Conservation (phyloP, 2,888 invertebrate genomes). For the Amphiduros pacificus region DNA sequence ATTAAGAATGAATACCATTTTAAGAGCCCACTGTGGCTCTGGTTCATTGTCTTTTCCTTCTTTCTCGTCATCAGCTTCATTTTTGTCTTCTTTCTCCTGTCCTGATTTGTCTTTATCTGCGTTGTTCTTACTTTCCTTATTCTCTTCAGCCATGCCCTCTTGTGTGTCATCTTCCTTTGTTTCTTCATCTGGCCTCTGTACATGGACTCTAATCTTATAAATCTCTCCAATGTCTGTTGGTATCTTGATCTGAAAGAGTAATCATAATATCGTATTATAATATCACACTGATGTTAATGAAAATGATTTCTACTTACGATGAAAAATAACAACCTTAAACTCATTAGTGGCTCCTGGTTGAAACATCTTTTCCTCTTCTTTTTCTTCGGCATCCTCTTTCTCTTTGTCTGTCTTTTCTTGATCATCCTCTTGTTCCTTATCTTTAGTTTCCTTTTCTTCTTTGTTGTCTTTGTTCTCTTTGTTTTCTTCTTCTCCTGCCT, state of each 20-base stretch:
- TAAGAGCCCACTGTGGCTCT: not conserved
- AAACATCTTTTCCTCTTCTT: slow-evolving; percentile 5
- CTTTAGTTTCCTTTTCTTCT: not conserved
- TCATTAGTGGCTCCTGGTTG: slow-evolving; percentile 3
- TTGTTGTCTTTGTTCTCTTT: slow-evolving; percentile 2
- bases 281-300: no score
- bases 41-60: not conserved
- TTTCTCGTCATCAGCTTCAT: slow-evolving; percentile 6
- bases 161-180: no score
- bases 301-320: no score
- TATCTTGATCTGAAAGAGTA: slow-evolving; percentile 39
- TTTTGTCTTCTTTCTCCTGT: no score
- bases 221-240: slow-evolving; percentile 4
- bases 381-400: not conserved
- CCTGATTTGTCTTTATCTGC: no score
- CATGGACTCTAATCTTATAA: not conserved
- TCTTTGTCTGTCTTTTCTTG: not conserved
- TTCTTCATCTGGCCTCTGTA: slow-evolving; percentile 5
- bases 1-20: not conserved
- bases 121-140: no score
- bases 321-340: slow-evolving; percentile 16
- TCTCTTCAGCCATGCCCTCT: no score
- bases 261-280: no score
- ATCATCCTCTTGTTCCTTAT: not conserved
- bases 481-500: not conserved